These are phyloP conservation scores for Lucifuga dentata DNA, from an alignment of 2,113 vertebrate species.

Conservation along the genomic window DNA sequence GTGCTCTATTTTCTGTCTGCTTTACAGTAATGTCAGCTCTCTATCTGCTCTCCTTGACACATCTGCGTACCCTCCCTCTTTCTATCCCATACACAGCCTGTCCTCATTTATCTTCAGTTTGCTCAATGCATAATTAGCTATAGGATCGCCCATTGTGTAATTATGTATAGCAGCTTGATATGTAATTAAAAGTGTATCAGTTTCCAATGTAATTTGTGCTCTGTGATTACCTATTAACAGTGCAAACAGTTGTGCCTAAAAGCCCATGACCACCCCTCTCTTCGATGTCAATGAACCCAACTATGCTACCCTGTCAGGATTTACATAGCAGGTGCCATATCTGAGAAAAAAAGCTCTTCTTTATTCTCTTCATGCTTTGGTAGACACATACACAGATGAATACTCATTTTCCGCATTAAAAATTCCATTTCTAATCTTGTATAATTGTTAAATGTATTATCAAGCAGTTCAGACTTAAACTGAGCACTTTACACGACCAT, in stretches of 20 bases:
- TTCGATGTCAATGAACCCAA: slow-evolving; percentile 34
- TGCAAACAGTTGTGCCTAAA: slow-evolving; percentile 78
- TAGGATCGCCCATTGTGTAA: slow-evolving; percentile 82
- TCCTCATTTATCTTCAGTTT: slow-evolving; percentile 72
- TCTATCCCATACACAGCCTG: slow-evolving; percentile 50
- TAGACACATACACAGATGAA: background rate
- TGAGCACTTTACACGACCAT: slow-evolving; percentile 9
- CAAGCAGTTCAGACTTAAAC: slow-evolving; percentile 7
- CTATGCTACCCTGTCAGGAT: slow-evolving; percentile 38
- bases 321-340: slow-evolving; percentile 50
- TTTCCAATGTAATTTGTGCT: slow-evolving; percentile 76
- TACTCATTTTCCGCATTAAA: slow-evolving; percentile 1
- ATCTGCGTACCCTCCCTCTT: slow-evolving; percentile 56
- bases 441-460: slow-evolving; percentile 10
- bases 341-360: background rate
- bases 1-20: slow-evolving; percentile 29
- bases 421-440: too few species aligned
- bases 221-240: slow-evolving; percentile 79
- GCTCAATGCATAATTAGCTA: slow-evolving; percentile 76
- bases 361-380: background rate
- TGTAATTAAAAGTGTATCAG: slow-evolving; percentile 81
- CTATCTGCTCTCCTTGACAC: slow-evolving; percentile 51
- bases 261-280: slow-evolving; percentile 76
- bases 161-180: slow-evolving; percentile 80
- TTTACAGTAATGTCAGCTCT: slow-evolving; percentile 9